Conservation (phyloP, 2,797 vertebrate genomes). For the Heliangelus exortis region DNA sequence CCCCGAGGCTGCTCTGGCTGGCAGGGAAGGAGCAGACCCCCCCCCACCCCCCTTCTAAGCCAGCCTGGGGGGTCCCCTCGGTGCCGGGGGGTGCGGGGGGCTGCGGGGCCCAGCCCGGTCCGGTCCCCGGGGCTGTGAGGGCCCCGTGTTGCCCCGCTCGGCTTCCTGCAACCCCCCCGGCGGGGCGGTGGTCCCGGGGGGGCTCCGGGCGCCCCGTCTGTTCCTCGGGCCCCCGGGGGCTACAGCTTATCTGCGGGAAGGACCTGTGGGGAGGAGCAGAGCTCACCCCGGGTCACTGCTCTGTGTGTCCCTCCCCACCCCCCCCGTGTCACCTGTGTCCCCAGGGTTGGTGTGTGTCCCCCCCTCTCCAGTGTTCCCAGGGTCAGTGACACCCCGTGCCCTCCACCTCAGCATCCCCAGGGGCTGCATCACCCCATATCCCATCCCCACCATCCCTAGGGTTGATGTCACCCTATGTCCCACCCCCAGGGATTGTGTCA, state of each 20-base stretch:
- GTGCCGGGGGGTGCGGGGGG: neutral
- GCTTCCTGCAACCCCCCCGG: neutral
- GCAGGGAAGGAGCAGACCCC: neutral
- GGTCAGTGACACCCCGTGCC: too few species aligned
- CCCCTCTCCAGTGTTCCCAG: neutral
- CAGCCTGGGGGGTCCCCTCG: neutral
- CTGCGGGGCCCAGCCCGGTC: neutral
- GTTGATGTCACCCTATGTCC: too few species aligned
- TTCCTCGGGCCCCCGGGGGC: constrained; percentile 30
- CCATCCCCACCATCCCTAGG: too few species aligned
- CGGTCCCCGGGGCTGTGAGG: neutral
- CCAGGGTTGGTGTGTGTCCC: neutral
- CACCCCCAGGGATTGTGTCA: neutral
- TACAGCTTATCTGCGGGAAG: constrained; percentile 77
- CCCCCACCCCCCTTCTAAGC: accelerated
- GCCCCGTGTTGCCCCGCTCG: neutral
- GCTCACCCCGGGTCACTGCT: neutral
- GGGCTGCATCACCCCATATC: too few species aligned
- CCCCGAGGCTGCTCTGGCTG: neutral
- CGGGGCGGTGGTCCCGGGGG: neutral
- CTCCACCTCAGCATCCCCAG: too few species aligned
- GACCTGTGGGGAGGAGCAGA: constrained; percentile 65
- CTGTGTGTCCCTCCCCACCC: too few species aligned
- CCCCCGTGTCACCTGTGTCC: too few species aligned
- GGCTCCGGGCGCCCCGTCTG: neutral